phyloP scores from a whole-genome alignment of 2,113 vertebrate species.

The Carassius carassius region DNA sequence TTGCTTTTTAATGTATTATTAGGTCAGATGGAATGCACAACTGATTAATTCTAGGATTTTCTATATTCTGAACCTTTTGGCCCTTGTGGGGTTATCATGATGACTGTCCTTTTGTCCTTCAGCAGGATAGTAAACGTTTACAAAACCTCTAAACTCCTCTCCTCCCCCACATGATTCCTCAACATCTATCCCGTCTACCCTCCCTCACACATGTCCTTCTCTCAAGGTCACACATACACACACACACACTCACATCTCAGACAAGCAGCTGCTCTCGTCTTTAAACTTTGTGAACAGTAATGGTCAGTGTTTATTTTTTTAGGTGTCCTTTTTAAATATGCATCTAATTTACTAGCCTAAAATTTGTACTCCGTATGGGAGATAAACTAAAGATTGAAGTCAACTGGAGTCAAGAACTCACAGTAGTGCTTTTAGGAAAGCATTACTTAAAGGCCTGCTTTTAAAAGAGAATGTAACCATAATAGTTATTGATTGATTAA shows the following conservation, averaged over 20 bases:
- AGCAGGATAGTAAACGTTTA: constrained; percentile 52
- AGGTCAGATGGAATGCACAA: not conserved
- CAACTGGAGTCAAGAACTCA: not conserved
- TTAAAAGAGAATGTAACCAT: not conserved
- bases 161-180: constrained; percentile 25
- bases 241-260: constrained; percentile 21
- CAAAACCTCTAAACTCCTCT: constrained; percentile 35
- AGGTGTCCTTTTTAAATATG: not conserved
- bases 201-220: constrained; percentile 60
- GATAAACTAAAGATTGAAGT: not conserved
- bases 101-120: constrained; percentile 49
- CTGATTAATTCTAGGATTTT: constrained; percentile 14
- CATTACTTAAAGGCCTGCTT: not conserved
- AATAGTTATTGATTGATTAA: not conserved
- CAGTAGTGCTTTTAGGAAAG: not conserved
- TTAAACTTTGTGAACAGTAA: not conserved
- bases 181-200: constrained; percentile 33
- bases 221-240: constrained; percentile 65
- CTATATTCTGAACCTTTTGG: not conserved
- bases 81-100: constrained; percentile 43
- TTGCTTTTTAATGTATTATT: not conserved
- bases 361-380: not conserved
- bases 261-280: constrained; percentile 48
- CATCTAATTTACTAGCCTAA: not conserved
- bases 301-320: not conserved